Evolutionary conservation across 23 tunicate species (phyloP).

Genomic region (Ascidia mentula): DNA sequence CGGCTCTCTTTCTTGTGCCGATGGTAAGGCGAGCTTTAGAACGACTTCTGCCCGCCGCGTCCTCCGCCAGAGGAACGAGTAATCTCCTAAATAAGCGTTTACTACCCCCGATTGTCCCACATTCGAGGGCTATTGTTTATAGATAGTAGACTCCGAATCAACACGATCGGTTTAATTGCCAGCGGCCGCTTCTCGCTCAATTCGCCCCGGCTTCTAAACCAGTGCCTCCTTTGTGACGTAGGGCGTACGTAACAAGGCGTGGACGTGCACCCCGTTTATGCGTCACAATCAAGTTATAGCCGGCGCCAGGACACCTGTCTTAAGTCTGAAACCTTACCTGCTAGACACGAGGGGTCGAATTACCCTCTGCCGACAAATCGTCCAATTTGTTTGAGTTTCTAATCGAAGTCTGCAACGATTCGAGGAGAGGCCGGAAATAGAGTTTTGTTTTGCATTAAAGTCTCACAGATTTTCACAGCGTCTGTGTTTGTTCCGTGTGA

Average conservation of each 20-base stretch:
- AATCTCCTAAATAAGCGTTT: conserved; percentile 6
- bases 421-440: too few relatives aligned
- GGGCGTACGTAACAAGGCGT: conserved; percentile 7
- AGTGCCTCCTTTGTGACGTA: background rate
- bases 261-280: background rate
- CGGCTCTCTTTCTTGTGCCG: conserved; percentile 5
- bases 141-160: conserved; percentile 5
- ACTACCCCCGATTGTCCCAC: conserved; percentile 8
- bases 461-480: too few relatives aligned
- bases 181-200: background rate
- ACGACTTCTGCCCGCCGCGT: background rate
- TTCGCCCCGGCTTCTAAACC: conserved; percentile 4
- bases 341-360: too few relatives aligned
- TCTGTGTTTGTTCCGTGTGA: too few relatives aligned
- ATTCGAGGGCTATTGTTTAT: conserved; percentile 10
- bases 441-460: too few relatives aligned
- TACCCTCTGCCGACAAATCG: too few relatives aligned
- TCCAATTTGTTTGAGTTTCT: too few relatives aligned
- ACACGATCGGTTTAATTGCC: conserved; percentile 1
- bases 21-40: background rate
- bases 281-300: background rate
- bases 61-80: background rate
- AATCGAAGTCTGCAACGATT: too few relatives aligned
- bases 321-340: too few relatives aligned
- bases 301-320: background rate